Percentiles rank a stretch among this genome's conserved stretches.
Evolutionary conservation across 2,888 invertebrate species (phyloP).

Genomic region (Caenorhabditis sp.): DNA sequence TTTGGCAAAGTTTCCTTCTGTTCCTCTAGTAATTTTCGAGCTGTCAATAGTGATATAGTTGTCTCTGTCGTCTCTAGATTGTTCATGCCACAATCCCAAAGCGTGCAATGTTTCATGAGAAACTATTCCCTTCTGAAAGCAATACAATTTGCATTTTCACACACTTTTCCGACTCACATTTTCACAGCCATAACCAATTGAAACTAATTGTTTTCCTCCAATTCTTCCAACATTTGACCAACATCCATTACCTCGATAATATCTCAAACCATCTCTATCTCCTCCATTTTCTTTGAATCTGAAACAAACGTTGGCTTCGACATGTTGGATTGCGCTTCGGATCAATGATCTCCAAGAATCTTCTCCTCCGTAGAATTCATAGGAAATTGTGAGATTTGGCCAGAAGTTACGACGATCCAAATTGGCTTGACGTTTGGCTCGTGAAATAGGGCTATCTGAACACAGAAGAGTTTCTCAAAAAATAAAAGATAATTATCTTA

Average conservation of each 20-base stretch:
- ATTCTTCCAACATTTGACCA: constrained; percentile 66
- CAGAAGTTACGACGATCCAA: constrained; percentile 56
- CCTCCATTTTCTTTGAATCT: constrained; percentile 61
- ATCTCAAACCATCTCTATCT: constrained; percentile 49
- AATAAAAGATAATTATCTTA: too few relatives aligned
- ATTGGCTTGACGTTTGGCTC: constrained; percentile 59
- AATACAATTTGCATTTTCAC: neutral
- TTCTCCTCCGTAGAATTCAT: constrained; percentile 51
- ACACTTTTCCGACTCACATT: constrained; percentile 38
- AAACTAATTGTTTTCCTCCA: constrained; percentile 63
- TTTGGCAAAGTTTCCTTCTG: constrained; percentile 69
- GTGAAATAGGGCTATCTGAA: neutral
- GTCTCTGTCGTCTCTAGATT: constrained; percentile 66
- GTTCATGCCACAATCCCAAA: constrained; percentile 69
- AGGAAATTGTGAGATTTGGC: constrained; percentile 57
- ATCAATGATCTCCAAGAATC: constrained; percentile 56
- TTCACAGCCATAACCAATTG: constrained; percentile 66
- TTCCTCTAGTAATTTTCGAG: constrained; percentile 61
- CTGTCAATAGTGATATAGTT: constrained; percentile 53
- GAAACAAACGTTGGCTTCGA: constrained; percentile 64
- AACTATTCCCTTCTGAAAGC: constrained; percentile 62
- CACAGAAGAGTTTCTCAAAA: too few relatives aligned
- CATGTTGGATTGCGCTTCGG: constrained; percentile 54
- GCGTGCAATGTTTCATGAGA: constrained; percentile 65
- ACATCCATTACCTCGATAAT: constrained; percentile 59